Evolutionary conservation across 2,797 vertebrate genomes (phyloP).

Genomic region (Psittacula echo): DNA sequence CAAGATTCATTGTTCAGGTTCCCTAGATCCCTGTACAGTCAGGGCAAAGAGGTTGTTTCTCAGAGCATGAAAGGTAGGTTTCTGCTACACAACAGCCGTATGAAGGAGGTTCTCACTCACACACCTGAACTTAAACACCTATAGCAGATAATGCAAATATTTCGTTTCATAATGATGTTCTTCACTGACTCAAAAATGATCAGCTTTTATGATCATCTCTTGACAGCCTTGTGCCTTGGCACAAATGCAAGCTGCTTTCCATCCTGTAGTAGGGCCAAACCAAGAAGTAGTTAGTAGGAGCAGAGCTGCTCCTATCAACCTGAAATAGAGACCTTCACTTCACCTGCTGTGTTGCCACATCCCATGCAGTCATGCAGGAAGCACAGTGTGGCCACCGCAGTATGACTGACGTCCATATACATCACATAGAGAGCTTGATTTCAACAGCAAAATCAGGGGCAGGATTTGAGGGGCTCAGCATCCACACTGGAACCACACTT

Average conservation of each 20-base stretch:
- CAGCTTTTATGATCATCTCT: background rate
- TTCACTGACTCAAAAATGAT: background rate
- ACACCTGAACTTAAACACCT: background rate
- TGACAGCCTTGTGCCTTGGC: background rate
- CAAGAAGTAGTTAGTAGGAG: background rate
- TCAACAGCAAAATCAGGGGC: background rate
- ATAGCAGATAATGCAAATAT: background rate
- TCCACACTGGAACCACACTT: background rate
- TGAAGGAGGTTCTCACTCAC: background rate
- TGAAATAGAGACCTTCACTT: background rate
- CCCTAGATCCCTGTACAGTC: background rate
- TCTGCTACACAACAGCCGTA: background rate
- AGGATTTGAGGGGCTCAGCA: background rate
- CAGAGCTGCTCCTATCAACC: background rate
- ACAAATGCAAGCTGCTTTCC: background rate
- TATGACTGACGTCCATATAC: rapidly evolving
- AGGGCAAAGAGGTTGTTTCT: background rate
- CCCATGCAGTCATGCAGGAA: background rate
- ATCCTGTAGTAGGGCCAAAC: background rate
- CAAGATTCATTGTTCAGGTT: background rate
- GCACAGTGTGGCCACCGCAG: background rate
- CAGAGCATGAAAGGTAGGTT: background rate
- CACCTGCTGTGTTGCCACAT: background rate
- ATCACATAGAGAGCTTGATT: background rate
- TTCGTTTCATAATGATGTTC: background rate